Conservation (phyloP, 2,888 invertebrate species). For the Ligdia adustata region DNA sequence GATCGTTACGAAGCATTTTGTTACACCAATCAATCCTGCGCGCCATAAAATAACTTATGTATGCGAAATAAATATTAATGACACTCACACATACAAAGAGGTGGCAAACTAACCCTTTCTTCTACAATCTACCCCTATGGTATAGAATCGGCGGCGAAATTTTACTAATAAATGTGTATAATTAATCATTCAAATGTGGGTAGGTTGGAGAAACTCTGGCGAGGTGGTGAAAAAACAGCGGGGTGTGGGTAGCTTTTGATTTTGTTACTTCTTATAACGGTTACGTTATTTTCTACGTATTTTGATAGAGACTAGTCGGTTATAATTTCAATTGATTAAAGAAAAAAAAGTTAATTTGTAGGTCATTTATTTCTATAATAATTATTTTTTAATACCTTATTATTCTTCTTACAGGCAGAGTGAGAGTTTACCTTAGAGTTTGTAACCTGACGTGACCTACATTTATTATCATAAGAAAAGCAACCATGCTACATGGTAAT, state of each 20-base stretch:
- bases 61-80: slow-evolving; percentile 79
- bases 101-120: slow-evolving; percentile 69
- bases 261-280: slow-evolving; percentile 14
- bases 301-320: too few species aligned
- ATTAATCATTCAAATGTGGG: slow-evolving; percentile 71
- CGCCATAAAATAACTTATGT: slow-evolving; percentile 54
- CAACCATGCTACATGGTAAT: too few species aligned
- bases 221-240: slow-evolving; percentile 32
- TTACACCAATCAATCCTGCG: slow-evolving; percentile 55
- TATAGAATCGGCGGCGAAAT: slow-evolving; percentile 59
- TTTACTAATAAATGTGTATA: slow-evolving; percentile 81
- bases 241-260: slow-evolving; percentile 8
- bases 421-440: too few species aligned
- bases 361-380: too few species aligned
- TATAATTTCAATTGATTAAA: too few species aligned
- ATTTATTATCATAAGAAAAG: too few species aligned
- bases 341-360: too few species aligned
- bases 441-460: too few species aligned
- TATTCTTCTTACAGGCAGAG: too few species aligned
- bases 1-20: slow-evolving; percentile 31
- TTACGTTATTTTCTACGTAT: slow-evolving; percentile 12
- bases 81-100: slow-evolving; percentile 55
- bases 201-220: slow-evolving; percentile 28
- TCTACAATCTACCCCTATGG: slow-evolving; percentile 56
- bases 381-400: too few species aligned